A percentile compares a stretch with the other conserved stretches of the same genome.
Evolutionary conservation across 2,888 invertebrate genomes (phyloP).

Genomic region (Myopa testacea): DNA sequence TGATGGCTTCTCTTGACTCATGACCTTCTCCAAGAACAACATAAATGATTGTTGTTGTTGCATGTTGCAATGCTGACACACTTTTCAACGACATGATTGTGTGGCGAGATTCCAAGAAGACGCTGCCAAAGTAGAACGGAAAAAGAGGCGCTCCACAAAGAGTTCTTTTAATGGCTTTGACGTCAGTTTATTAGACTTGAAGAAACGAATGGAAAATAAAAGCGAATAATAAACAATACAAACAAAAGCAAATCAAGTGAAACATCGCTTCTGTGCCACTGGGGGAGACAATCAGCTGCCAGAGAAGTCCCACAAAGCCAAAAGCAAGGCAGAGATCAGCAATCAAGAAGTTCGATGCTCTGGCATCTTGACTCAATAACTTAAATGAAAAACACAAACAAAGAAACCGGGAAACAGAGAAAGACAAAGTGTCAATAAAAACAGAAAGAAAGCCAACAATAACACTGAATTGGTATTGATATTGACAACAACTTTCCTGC

Average conservation of each 20-base stretch:
- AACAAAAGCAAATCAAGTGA: background rate
- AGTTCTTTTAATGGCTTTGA: background rate
- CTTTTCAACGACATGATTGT: background rate
- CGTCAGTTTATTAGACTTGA: background rate
- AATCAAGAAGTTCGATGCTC: background rate
- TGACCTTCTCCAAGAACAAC: background rate
- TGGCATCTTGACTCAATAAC: background rate
- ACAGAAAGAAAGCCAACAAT: background rate
- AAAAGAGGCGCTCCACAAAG: background rate
- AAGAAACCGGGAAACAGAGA: background rate
- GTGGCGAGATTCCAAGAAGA: background rate
- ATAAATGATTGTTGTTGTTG: background rate
- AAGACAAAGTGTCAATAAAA: background rate
- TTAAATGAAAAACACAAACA: too few species aligned
- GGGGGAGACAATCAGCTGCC: background rate
- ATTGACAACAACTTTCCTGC: too few species aligned
- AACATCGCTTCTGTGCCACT: too few species aligned
- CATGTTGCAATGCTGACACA: background rate
- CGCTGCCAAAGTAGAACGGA: conserved; percentile 3
- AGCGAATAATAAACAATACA: background rate
- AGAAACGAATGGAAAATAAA: background rate
- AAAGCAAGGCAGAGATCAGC: background rate
- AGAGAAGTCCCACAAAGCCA: background rate
- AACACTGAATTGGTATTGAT: too few species aligned
- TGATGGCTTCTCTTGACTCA: background rate